A percentile compares a stretch with the other conserved stretches of the same genome.
Conservation (phyloP, 2,797 vertebrate genomes). For the Tauraco hartlaubi region DNA sequence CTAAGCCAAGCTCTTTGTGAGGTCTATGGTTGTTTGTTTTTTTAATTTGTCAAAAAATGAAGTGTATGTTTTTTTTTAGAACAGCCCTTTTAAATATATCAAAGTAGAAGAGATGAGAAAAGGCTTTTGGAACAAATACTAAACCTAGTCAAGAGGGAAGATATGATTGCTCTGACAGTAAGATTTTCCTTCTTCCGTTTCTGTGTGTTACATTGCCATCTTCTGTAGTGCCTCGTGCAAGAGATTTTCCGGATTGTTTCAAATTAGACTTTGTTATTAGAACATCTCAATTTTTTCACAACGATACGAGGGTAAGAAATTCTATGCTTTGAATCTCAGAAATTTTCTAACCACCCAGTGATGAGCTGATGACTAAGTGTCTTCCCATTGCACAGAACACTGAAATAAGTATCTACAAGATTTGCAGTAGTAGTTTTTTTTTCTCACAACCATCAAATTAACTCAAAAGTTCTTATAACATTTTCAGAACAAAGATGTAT, state of each 20-base stretch:
- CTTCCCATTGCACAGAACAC: background rate
- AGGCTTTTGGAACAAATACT: background rate
- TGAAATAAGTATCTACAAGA: background rate
- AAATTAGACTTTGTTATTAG: background rate
- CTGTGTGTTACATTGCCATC: accelerated
- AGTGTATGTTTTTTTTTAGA: background rate
- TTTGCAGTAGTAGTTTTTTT: background rate
- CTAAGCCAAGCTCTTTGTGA: background rate
- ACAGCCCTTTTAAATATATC: background rate
- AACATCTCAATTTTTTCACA: background rate
- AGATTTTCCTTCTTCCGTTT: background rate
- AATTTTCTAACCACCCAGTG: accelerated
- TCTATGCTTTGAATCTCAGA: background rate
- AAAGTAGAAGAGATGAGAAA: background rate
- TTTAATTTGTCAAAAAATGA: background rate
- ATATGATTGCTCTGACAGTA: background rate
- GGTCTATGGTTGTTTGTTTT: background rate
- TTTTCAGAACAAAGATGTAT: background rate
- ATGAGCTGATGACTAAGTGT: background rate
- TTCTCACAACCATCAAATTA: background rate
- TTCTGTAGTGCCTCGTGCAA: background rate
- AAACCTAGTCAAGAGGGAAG: background rate
- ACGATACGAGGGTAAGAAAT: accelerated
- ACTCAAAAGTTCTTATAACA: background rate
- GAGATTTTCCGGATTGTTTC: background rate